Base-by-base conservation (phyloP, 2,797 vertebrate genomes). In the Threskiornis aethiopicus region DNA sequence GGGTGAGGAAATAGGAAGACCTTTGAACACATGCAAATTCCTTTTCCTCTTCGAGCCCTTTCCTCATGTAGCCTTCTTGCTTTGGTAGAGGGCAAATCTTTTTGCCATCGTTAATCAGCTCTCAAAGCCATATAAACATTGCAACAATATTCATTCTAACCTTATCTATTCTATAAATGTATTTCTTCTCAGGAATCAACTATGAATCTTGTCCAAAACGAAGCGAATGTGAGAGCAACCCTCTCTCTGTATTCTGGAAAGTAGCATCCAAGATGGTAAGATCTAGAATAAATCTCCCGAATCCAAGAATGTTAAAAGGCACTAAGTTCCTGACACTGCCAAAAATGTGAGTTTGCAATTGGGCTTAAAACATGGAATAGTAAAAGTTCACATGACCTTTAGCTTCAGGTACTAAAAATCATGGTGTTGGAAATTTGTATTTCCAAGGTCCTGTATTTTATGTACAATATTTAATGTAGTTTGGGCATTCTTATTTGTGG, bases 141-240 rank as follows among this genome's bases (percentile, higher is more conserved):
- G 28, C 72, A 82, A 55, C 22, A 71, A 65, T 73, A 73, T 66
- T 84, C 19, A 12, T 22, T 87, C 47, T 39, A 65, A 84, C 7
- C 51, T 83, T 79, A 51, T 33, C 46, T 79, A 11, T 87, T 94
- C 62, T 84, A 19, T 49, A 84, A 95, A 91, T 28, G 0, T 55
- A 5, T 96, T 94, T 96, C 51, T 98, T 98, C 95, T 92, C 93
- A 98, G 98, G 97, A 75, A 80, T 98, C 82, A 98, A 98, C 91
- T 97, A 95, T 44, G 57, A 97, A 20, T 98, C 98, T 80, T 98
- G 98, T 77, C 98, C 98, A 51, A 44, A 94, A 41, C 64, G 97
- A 97, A 94, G 28, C 22, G 98, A 98, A 80, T 98, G 98, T 90
- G 85, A 70, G 17, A 96, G 59, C 66, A 98, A 98, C 69, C 66